A percentile compares a stretch with the other conserved stretches of the same genome.
phyloP scores from a whole-genome alignment of 2,888 invertebrate species.

The Galeruca laticollis region DNA sequence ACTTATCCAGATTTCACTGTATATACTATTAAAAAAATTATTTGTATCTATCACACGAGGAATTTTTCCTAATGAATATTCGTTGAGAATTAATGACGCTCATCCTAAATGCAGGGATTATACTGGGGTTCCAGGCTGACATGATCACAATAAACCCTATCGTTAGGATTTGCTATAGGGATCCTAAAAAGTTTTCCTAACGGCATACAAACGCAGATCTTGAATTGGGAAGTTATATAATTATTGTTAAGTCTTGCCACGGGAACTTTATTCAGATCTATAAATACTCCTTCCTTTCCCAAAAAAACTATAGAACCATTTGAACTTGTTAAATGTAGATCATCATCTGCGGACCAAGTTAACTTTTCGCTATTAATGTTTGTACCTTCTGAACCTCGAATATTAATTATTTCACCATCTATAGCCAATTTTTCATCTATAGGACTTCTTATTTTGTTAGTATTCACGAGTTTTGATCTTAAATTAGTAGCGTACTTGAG shows the following conservation, averaged over 20 bases:
- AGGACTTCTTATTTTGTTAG: constrained; percentile 80
- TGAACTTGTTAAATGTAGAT: constrained; percentile 80
- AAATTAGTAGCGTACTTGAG: constrained; percentile 76
- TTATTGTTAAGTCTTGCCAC: constrained; percentile 70
- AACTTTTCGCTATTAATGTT: constrained; percentile 79
- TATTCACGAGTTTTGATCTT: constrained; percentile 76
- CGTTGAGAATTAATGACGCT: background rate
- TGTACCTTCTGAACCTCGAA: constrained; percentile 86
- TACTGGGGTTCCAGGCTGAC: constrained; percentile 70
- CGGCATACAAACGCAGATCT: constrained; percentile 92
- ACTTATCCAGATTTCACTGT: too few species aligned
- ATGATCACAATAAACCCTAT: constrained; percentile 73
- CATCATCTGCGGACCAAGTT: constrained; percentile 82
- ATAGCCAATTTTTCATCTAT: constrained; percentile 76
- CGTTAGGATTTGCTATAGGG: constrained; percentile 73
- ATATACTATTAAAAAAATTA: too few species aligned
- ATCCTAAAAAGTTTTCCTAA: constrained; percentile 86
- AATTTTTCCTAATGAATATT: too few species aligned
- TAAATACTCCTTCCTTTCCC: constrained; percentile 77
- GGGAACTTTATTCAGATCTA: constrained; percentile 80
- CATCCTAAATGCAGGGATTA: constrained; percentile 74
- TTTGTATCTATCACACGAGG: too few species aligned
- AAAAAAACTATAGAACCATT: constrained; percentile 81
- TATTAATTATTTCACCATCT: constrained; percentile 77
- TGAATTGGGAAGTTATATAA: constrained; percentile 75